phyloP scores from a whole-genome alignment of 2,888 invertebrate species.

The Prenolepis imparis region DNA sequence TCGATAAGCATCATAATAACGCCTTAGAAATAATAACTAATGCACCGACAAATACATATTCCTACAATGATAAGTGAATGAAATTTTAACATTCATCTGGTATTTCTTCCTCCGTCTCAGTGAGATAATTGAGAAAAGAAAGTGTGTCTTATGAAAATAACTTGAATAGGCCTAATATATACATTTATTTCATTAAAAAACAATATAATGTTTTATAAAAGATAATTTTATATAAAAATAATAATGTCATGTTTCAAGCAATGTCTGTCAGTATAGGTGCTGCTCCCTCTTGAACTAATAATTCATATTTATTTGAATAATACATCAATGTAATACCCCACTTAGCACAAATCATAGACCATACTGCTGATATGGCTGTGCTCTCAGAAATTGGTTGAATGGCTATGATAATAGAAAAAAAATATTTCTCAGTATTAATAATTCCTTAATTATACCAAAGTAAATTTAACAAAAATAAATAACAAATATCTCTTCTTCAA shows the following conservation, averaged over 20 bases:
- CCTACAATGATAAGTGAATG: background rate
- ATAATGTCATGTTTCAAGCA: slow-evolving; percentile 45
- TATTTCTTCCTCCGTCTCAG: background rate
- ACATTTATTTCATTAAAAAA: slow-evolving; percentile 6
- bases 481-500: background rate
- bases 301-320: slow-evolving; percentile 71
- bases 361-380: slow-evolving; percentile 72
- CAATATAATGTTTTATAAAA: background rate
- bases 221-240: slow-evolving; percentile 30
- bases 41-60: background rate
- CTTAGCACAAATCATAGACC: slow-evolving; percentile 73
- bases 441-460: background rate
- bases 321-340: slow-evolving; percentile 76
- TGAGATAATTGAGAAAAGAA: background rate
- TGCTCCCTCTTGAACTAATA: slow-evolving; percentile 68
- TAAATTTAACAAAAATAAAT: background rate
- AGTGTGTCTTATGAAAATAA: background rate
- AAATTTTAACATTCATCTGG: background rate
- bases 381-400: slow-evolving; percentile 69
- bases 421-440: background rate
- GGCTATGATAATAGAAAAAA: slow-evolving; percentile 63
- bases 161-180: background rate
- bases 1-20: background rate
- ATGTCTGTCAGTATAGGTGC: slow-evolving; percentile 69
- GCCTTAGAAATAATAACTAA: background rate